Conservation (phyloP, 1,140 invertebrate species). For the Vanessa tameamea region DNA sequence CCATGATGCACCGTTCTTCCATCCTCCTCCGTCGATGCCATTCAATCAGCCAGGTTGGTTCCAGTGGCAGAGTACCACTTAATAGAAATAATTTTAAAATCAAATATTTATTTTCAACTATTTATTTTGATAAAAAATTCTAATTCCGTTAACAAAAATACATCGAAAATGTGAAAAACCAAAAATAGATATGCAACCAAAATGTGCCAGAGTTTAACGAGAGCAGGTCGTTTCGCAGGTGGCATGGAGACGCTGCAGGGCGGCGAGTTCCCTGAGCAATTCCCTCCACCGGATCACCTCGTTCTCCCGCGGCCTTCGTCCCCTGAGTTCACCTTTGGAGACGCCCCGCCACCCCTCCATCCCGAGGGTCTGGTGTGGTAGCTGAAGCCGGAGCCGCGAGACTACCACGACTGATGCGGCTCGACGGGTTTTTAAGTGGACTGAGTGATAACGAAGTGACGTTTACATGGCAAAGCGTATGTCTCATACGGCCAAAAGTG, state of each 20-base stretch:
- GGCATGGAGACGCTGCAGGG: slow-evolving; percentile 75
- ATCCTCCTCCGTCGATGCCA: slow-evolving; percentile 87
- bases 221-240: slow-evolving; percentile 78
- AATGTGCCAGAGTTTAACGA: slow-evolving; percentile 55
- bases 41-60: slow-evolving; percentile 87
- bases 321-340: slow-evolving; percentile 77
- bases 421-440: slow-evolving; percentile 74
- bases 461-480: slow-evolving; percentile 27
- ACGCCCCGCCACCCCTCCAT: slow-evolving; percentile 75
- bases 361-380: slow-evolving; percentile 80
- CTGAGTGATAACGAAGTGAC: slow-evolving; percentile 45
- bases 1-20: slow-evolving; percentile 92
- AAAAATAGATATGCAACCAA: neutral
- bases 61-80: neutral
- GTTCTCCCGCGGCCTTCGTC: slow-evolving; percentile 72
- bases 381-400: slow-evolving; percentile 82
- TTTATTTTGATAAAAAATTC: no score
- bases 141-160: no score
- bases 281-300: slow-evolving; percentile 75
- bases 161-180: no score
- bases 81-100: neutral
- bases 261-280: slow-evolving; percentile 75
- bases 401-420: slow-evolving; percentile 81
- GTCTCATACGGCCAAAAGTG: neutral
- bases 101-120: no score